Conservation (phyloP, 2,888 invertebrate genomes). For the Xanthia icteritia region DNA sequence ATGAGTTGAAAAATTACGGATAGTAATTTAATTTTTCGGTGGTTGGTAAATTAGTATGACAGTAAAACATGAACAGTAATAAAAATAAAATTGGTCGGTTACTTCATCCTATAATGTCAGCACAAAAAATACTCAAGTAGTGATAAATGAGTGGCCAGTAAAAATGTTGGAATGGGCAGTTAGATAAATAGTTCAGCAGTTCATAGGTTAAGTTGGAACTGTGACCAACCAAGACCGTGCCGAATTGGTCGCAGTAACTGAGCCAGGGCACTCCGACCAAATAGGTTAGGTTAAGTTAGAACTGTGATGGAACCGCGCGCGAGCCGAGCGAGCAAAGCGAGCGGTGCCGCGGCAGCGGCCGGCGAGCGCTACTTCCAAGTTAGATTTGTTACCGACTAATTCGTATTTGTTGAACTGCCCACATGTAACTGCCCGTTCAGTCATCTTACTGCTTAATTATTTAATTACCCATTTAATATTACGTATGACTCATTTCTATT, state of each 20-base stretch:
- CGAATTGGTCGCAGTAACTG: no score
- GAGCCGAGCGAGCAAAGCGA: neutral
- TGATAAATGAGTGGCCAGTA: no score
- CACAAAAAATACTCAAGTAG: neutral
- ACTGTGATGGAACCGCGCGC: neutral
- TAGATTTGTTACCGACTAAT: no score
- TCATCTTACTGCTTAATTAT: neutral
- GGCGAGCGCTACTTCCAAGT: neutral
- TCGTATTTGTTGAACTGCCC: neutral
- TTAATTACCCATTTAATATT: no score
- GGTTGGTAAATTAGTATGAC: neutral
- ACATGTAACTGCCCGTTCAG: neutral
- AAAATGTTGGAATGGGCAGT: neutral
- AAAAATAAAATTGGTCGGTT: neutral
- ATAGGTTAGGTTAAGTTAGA: no score
- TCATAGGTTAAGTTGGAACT: neutral
- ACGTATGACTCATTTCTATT: no score
- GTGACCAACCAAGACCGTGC: neutral
- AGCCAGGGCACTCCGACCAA: no score
- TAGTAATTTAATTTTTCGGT: neutral
- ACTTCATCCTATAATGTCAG: neutral
- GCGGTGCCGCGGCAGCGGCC: neutral
- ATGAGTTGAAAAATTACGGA: neutral
- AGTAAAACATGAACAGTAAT: neutral
- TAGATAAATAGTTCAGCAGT: neutral